Conservation (phyloP, 2,113 vertebrate species). For the Empidonax alnorum region DNA sequence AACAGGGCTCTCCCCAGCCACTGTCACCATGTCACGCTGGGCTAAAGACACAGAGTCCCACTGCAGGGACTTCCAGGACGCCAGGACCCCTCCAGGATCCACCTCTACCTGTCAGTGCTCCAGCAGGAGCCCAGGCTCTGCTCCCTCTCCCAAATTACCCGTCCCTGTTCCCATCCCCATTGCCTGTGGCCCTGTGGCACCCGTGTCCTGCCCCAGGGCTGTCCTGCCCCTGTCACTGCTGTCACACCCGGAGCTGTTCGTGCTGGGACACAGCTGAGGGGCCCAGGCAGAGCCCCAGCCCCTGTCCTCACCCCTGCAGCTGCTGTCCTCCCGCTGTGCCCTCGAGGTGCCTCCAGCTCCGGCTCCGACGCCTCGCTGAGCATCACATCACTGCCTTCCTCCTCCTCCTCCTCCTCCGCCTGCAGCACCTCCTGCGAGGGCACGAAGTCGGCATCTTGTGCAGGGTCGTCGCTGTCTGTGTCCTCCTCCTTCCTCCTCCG, state of each 20-base stretch:
- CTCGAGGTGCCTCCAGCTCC: constrained; percentile 41
- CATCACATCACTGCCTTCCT: constrained; percentile 35
- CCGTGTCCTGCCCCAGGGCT: accelerated
- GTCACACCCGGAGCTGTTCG: too few species aligned
- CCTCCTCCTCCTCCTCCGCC: constrained; percentile 36
- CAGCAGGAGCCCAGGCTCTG: accelerated
- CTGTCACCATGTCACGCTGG: accelerated
- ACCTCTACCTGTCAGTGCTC: not conserved
- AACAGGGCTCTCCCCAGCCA: not conserved
- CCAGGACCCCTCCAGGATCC: not conserved
- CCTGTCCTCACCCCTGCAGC: constrained; percentile 56
- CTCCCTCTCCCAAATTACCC: too few species aligned
- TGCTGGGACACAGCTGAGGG: accelerated
- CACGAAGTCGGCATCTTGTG: constrained; percentile 84
- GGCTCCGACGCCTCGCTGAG: constrained; percentile 71
- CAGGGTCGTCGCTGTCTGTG: constrained; percentile 1
- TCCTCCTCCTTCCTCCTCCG: constrained; percentile 68
- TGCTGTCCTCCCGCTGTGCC: not conserved
- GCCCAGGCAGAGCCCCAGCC: not conserved
- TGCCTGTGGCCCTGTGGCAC: not conserved
- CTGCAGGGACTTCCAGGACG: too few species aligned
- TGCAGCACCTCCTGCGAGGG: constrained; percentile 67
- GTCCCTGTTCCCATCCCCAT: not conserved
- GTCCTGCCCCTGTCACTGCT: not conserved
- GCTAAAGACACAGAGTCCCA: too few species aligned